A percentile compares a stretch with the other conserved stretches of the same genome.
These are phyloP conservation scores for Psylliodes chrysocephalus DNA, from an alignment of 2,888 invertebrate species.

Conservation along the genomic window DNA sequence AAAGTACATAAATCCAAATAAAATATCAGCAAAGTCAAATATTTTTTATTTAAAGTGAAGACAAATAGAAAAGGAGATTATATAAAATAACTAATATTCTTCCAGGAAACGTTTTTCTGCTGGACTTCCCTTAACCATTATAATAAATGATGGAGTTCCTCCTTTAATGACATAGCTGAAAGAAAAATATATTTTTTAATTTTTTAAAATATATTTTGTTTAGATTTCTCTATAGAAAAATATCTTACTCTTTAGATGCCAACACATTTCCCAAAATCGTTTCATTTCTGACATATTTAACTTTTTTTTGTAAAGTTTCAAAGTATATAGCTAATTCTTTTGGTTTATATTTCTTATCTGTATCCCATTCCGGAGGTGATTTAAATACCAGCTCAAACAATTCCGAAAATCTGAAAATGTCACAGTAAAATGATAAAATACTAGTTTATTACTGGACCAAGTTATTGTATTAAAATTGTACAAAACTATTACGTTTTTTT, in stretches of 20 bases:
- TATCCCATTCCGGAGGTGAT: conserved; percentile 79
- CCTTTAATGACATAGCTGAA: conserved; percentile 70
- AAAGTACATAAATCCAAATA: no score
- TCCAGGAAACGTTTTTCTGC: conserved; percentile 70
- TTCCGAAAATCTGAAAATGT: conserved; percentile 67
- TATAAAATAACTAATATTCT: no score
- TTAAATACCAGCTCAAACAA: conserved; percentile 75
- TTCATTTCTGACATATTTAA: conserved; percentile 69
- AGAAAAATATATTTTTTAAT: conserved; percentile 43
- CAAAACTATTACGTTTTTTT: conserved; percentile 66
- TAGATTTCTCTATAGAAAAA: conserved; percentile 7
- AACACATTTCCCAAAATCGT: conserved; percentile 72
- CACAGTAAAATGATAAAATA: background rate
- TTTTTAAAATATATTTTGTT: conserved; percentile 12
- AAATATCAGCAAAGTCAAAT: no score
- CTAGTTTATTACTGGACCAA: background rate
- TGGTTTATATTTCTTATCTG: conserved; percentile 70
- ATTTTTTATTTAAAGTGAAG: no score
- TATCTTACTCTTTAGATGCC: conserved; percentile 67
- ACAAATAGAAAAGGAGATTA: no score
- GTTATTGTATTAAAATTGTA: background rate
- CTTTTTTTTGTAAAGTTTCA: conserved; percentile 72
- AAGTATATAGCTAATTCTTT: conserved; percentile 77
- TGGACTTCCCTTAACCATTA: conserved; percentile 69
- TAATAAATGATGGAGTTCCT: conserved; percentile 75